A percentile compares a stretch with the other conserved stretches of the same genome.
Conservation (phyloP, 2,888 invertebrate species). For the Dicycla oo region DNA sequence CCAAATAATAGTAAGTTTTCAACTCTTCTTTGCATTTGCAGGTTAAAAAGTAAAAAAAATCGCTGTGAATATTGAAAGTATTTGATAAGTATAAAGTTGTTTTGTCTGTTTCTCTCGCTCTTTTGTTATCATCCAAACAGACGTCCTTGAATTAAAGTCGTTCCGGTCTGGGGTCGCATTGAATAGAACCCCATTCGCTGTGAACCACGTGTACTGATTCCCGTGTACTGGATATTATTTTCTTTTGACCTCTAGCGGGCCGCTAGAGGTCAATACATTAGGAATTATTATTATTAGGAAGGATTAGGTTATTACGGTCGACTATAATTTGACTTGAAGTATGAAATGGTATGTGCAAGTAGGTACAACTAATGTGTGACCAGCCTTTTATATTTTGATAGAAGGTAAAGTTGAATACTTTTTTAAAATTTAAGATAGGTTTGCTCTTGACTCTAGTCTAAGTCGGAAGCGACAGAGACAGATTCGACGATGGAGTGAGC, state of each 20-base stretch:
- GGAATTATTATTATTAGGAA: too few species aligned
- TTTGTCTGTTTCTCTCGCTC: neutral
- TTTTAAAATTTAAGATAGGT: too few species aligned
- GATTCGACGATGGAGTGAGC: too few species aligned
- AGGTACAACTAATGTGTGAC: too few species aligned
- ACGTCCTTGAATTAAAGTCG: slow-evolving; percentile 14
- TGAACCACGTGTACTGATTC: neutral
- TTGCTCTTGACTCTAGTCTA: too few species aligned
- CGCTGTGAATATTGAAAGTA: neutral
- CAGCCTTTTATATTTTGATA: neutral
- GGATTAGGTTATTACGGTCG: too few species aligned
- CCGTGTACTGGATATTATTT: neutral
- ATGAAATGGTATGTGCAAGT: neutral
- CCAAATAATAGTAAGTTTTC: neutral
- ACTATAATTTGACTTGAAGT: neutral
- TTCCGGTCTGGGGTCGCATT: slow-evolving; percentile 21
- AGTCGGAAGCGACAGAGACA: too few species aligned
- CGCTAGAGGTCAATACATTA: too few species aligned
- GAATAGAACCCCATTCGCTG: slow-evolving; percentile 1
- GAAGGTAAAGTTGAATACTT: neutral
- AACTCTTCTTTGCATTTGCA: neutral
- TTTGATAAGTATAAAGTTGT: neutral
- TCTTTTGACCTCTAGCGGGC: neutral
- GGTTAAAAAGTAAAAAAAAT: neutral
- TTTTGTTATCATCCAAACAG: slow-evolving; percentile 14